Evolutionary conservation across 1,140 invertebrate species (phyloP).

Genomic region (Cylas formicarius): DNA sequence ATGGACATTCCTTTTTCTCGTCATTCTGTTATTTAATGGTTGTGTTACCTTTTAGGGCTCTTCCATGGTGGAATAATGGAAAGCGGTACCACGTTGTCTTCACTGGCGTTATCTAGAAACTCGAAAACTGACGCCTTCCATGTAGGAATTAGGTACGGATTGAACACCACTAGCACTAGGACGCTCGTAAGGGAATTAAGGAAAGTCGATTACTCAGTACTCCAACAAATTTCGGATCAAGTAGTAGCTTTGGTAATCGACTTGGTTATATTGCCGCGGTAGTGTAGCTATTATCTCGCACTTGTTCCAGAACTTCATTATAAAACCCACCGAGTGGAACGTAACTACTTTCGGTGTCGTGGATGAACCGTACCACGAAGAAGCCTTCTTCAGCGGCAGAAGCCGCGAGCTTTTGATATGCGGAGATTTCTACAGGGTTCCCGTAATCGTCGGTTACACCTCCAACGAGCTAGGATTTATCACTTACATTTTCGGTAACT

Average conservation of each 20-base stretch:
- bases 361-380: conserved; percentile 30
- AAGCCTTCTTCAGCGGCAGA: conserved; percentile 28
- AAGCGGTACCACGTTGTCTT: conserved; percentile 26
- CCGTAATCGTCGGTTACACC: conserved; percentile 34
- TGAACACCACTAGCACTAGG: conserved; percentile 14
- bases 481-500: too few relatives aligned
- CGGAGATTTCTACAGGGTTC: conserved; percentile 31
- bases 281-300: too few relatives aligned
- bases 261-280: too few relatives aligned
- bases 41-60: too few relatives aligned
- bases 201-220: conserved; percentile 13
- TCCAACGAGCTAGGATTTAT: too few relatives aligned
- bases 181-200: conserved; percentile 19
- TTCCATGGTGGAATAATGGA: conserved; percentile 26
- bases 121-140: conserved; percentile 16
- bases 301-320: too few relatives aligned
- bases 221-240: conserved; percentile 17
- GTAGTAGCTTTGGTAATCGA: too few relatives aligned
- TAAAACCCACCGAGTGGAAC: too few relatives aligned
- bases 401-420: conserved; percentile 28
- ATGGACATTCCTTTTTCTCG: too few relatives aligned
- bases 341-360: too few relatives aligned
- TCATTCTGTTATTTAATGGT: too few relatives aligned
- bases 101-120: conserved; percentile 21
- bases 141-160: conserved; percentile 14